Percentiles rank a stretch among this genome's conserved stretches.
Conservation (phyloP, 2,797 vertebrate species). For the Siniperca undulata region DNA sequence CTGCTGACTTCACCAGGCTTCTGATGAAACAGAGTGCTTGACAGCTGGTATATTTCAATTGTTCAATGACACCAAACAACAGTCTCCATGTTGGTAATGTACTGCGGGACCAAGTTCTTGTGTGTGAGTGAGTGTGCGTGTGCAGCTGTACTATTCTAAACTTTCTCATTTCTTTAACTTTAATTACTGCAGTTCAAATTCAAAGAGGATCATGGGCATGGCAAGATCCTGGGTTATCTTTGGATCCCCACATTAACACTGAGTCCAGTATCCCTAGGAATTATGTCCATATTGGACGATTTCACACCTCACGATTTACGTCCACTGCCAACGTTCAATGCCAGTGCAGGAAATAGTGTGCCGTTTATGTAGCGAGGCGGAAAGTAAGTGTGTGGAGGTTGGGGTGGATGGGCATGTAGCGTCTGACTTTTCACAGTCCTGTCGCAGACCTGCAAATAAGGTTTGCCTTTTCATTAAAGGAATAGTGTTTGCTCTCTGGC, state of each 20-base stretch:
- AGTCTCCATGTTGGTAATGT: constrained; percentile 62
- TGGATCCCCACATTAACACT: not conserved
- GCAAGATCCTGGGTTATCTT: not conserved
- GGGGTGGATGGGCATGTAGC: not conserved
- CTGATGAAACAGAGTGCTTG: constrained; percentile 76
- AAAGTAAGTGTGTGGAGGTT: constrained; percentile 10
- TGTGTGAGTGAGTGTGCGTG: constrained; percentile 15
- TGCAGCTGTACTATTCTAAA: constrained; percentile 14
- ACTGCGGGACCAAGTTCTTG: constrained; percentile 46
- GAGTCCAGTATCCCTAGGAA: not conserved
- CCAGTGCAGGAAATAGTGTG: not conserved
- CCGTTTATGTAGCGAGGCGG: not conserved
- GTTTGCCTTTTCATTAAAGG: constrained; percentile 30
- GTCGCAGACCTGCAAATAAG: constrained; percentile 23
- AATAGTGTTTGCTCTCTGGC: constrained; percentile 17
- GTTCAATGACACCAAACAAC: constrained; percentile 76
- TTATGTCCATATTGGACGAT: not conserved
- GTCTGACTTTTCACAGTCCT: not conserved
- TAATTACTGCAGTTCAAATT: not conserved
- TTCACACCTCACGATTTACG: not conserved
- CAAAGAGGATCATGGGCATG: not conserved
- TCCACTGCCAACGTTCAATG: not conserved
- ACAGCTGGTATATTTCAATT: constrained; percentile 79
- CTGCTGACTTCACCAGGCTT: constrained; percentile 73
- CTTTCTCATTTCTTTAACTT: constrained; percentile 17